Base-by-base conservation (phyloP, 2,888 invertebrate genomes). In the Lordiphosa andalusiaca region DNA sequence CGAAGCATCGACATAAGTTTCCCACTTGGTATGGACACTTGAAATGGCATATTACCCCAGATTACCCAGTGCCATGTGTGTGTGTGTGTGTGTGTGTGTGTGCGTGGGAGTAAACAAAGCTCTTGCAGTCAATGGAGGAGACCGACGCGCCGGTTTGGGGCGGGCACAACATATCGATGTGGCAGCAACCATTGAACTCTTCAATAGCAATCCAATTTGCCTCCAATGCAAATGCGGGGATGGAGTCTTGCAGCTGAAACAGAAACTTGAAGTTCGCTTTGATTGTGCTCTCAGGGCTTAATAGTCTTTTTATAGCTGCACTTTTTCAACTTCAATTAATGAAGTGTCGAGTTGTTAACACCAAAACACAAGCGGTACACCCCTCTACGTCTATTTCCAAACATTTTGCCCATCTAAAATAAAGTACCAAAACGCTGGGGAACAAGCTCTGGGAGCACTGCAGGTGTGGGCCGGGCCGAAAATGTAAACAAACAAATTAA, bases 321-420 rank as follows among this genome's bases (percentile, higher is more conserved):
- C 64, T 81, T 82, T 77, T 77, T 77, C 76, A 84, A 77, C 78
- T 83, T 67, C 85, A 80, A 72, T 85, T 80, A 85, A 85, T 80
- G 80, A 80, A 85, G 80, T 80, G 80, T 75, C 80, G 80, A 80
- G 80, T 83, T 80, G 84, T 80, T 85, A 85, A 85, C 80, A 80
- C 80, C 76, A 78, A 83, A 74, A 66, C 68, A 67, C 71, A 65
- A 69, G 56, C 71, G 51, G 44, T 39, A 56, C 66, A 6, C 50
- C 10, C 38, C 40, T 23, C 49, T 48, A 40, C 69, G 51, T 59
- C 69, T 69, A 63, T 84, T 77, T 84, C 71, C 64, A 84, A 77
- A 77, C 83, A 77, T 74, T 66, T 67, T 57, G 65, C 56, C 56
- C 50, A 62, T 51, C 56, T 71, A 19, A 41, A 46, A 33, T 53